A percentile compares a stretch with the other conserved stretches of the same genome.
Evolutionary conservation across 2,113 vertebrate genomes (phyloP).

Genomic region (Empidonax traillii): DNA sequence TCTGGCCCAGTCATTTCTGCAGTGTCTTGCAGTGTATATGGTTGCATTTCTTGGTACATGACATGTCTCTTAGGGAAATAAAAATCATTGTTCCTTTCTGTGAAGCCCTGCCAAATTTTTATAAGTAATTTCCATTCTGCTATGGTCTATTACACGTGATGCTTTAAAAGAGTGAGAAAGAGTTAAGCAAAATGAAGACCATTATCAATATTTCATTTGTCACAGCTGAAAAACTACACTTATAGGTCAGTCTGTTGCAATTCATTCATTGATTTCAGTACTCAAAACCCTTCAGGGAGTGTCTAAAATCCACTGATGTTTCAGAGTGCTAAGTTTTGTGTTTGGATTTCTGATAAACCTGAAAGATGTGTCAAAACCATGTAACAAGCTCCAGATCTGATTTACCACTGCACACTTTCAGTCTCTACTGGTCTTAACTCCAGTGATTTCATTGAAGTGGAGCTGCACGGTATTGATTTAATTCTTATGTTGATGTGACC

Average conservation of each 20-base stretch:
- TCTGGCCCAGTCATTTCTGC: background rate
- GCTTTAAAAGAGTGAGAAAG: slow-evolving; percentile 35
- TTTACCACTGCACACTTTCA: slow-evolving; percentile 12
- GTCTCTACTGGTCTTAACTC: slow-evolving; percentile 1
- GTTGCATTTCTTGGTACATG: background rate
- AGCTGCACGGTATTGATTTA: slow-evolving; percentile 26
- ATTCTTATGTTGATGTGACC: background rate
- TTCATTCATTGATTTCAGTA: slow-evolving; percentile 39
- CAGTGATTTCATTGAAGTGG: background rate
- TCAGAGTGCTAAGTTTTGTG: slow-evolving; percentile 16
- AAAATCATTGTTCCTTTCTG: slow-evolving; percentile 14
- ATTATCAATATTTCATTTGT: slow-evolving; percentile 69
- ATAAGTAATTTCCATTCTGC: slow-evolving; percentile 25
- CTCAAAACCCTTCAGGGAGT: slow-evolving; percentile 5
- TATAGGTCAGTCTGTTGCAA: slow-evolving; percentile 42
- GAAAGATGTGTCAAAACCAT: slow-evolving; percentile 27
- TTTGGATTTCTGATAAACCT: slow-evolving; percentile 50
- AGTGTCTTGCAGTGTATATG: background rate
- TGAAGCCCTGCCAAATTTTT: slow-evolving; percentile 6
- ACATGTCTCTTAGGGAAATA: background rate
- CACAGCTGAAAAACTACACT: slow-evolving; percentile 43
- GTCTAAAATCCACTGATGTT: slow-evolving; percentile 33
- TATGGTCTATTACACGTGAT: background rate
- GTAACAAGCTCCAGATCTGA: slow-evolving; percentile 16
- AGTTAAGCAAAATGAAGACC: slow-evolving; percentile 45